Percentiles rank a stretch among this genome's conserved stretches.
phyloP scores from a whole-genome alignment of 2,888 invertebrate species.

The Rhorus exstirpatorius region DNA sequence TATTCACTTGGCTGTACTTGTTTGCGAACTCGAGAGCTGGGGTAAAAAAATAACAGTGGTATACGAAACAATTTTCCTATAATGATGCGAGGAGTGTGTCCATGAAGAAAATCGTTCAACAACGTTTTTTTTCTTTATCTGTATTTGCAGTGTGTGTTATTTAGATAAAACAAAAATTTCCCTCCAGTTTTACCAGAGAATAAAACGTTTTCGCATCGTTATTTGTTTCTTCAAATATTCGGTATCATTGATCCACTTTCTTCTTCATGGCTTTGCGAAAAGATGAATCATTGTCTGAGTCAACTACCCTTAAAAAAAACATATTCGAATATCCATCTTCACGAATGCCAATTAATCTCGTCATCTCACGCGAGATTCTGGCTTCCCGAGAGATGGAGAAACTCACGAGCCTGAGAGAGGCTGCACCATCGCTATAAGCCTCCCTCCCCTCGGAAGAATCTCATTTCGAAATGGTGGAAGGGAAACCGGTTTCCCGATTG shows the following conservation, averaged over 20 bases:
- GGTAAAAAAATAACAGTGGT: slow-evolving; percentile 8
- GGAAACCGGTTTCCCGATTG: slow-evolving; percentile 79
- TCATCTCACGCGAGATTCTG: background rate
- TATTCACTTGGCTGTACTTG: slow-evolving; percentile 3
- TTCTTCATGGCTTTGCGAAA: no score
- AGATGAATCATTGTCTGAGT: no score
- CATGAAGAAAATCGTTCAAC: slow-evolving; percentile 14
- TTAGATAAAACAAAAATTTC: slow-evolving; percentile 3
- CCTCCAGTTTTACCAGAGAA: no score
- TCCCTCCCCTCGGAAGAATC: slow-evolving; percentile 18
- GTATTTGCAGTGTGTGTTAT: background rate
- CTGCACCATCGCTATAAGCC: slow-evolving; percentile 20
- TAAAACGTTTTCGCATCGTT: background rate
- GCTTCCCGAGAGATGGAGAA: no score
- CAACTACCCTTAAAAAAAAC: no score
- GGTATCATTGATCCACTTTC: no score
- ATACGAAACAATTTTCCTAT: slow-evolving; percentile 41
- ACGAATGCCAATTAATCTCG: background rate
- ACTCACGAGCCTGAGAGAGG: background rate
- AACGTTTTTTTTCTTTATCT: background rate
- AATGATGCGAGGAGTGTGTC: slow-evolving; percentile 2
- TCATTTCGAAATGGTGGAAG: slow-evolving; percentile 71
- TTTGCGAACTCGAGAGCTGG: background rate
- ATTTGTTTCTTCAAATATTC: background rate
- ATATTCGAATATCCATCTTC: no score